Percentiles rank a stretch among this genome's conserved stretches.
Evolutionary conservation across 2,888 invertebrate genomes (phyloP).

Genomic region (Syrphus vitripennis): DNA sequence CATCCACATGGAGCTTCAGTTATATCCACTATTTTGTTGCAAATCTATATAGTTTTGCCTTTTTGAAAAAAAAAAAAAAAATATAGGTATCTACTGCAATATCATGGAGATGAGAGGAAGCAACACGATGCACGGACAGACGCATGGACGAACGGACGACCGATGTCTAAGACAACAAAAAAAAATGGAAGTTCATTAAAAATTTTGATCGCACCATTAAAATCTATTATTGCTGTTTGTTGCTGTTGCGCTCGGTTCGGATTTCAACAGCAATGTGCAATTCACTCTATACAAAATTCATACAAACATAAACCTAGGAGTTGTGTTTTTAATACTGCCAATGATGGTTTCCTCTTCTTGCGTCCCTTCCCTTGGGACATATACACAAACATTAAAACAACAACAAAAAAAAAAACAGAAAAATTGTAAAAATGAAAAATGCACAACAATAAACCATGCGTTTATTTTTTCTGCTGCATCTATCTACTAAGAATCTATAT

Average conservation of each 20-base stretch:
- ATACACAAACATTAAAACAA: background rate
- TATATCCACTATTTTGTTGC: constrained; percentile 2
- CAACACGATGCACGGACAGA: background rate
- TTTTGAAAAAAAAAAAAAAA: constrained; percentile 46
- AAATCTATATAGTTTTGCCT: constrained; percentile 27
- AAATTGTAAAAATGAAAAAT: constrained; percentile 52
- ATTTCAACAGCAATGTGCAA: constrained; percentile 69
- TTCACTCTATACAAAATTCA: constrained; percentile 37
- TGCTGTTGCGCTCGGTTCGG: constrained; percentile 56
- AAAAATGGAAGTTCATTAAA: constrained; percentile 70
- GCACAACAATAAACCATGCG: constrained; percentile 71
- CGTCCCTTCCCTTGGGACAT: constrained; percentile 12
- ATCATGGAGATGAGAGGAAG: constrained; percentile 6
- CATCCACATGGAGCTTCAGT: constrained; percentile 39
- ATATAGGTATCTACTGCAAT: too few relatives aligned
- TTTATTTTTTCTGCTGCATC: constrained; percentile 47
- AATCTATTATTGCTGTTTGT: constrained; percentile 71
- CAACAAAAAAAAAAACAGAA: constrained; percentile 15
- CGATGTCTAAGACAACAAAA: constrained; percentile 18
- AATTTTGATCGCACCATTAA: constrained; percentile 72
- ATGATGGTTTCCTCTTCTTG: background rate
- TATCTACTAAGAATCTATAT: constrained; percentile 26
- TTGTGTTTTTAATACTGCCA: background rate
- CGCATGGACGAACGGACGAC: background rate
- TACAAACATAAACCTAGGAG: background rate